These are phyloP conservation scores for Oreotrochilus melanogaster DNA, from an alignment of 2,113 vertebrate genomes.

Conservation along the genomic window DNA sequence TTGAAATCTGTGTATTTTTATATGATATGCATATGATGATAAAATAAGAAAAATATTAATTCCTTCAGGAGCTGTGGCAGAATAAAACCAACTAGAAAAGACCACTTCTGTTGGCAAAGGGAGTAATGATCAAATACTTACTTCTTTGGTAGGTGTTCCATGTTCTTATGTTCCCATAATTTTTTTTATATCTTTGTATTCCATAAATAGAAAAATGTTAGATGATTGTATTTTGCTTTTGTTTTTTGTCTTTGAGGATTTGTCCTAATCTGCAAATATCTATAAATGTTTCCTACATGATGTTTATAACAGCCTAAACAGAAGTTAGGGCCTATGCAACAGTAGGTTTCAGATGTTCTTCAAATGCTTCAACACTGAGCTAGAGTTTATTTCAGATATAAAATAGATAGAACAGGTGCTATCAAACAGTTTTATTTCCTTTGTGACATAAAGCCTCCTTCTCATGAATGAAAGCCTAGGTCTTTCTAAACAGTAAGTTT, in stretches of 20 bases:
- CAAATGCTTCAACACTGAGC: neutral
- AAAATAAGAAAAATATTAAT: neutral
- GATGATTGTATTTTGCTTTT: neutral
- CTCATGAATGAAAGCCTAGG: conserved; percentile 22
- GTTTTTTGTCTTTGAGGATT: neutral
- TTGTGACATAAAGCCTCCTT: conserved; percentile 42
- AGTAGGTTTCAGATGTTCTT: conserved; percentile 42
- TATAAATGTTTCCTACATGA: neutral
- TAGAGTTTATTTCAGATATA: conserved; percentile 66
- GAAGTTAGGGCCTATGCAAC: neutral
- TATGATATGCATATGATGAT: neutral
- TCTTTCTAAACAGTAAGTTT: conserved; percentile 47
- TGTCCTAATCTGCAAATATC: neutral
- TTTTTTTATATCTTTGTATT: neutral
- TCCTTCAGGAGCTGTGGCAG: neutral
- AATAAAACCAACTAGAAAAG: neutral
- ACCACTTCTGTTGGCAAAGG: neutral
- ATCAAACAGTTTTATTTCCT: conserved; percentile 59
- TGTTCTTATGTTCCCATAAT: neutral
- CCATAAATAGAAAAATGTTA: neutral
- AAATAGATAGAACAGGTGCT: conserved; percentile 52
- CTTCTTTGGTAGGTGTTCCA: neutral
- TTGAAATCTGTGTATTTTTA: neutral
- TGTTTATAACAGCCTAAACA: neutral
- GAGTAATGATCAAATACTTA: neutral